These are phyloP conservation scores for Melanophora roralis DNA, from an alignment of 2,888 invertebrate genomes.

Conservation along the genomic window DNA sequence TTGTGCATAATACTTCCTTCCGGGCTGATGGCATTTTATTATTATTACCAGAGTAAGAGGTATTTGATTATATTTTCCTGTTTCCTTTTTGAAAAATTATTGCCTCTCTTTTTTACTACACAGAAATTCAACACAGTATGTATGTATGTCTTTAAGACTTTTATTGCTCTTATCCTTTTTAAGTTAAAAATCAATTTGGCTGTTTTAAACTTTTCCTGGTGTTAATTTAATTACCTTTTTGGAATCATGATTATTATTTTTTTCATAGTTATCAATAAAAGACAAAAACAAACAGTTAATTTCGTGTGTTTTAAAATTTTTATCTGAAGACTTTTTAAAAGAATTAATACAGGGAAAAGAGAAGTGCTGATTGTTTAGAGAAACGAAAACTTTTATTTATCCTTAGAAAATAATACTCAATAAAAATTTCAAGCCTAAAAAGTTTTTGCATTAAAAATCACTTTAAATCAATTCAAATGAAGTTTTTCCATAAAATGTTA, in stretches of 20 bases:
- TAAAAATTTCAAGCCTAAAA: conserved; percentile 40
- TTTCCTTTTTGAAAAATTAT: no score
- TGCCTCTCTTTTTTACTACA: neutral
- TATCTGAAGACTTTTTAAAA: neutral
- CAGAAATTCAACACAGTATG: no score
- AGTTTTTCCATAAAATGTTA: neutral
- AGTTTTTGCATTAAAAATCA: conserved; percentile 40
- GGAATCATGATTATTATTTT: conserved; percentile 35
- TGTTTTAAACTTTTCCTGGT: conserved; percentile 33
- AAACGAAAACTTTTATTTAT: neutral
- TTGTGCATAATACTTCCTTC: conserved; percentile 21
- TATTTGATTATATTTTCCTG: conserved; percentile 10
- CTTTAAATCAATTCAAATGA: conserved; percentile 45
- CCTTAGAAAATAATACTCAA: conserved; percentile 10
- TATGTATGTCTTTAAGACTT: neutral
- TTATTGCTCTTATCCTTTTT: neutral
- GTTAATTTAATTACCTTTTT: conserved; percentile 41
- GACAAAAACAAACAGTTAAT: conserved; percentile 11
- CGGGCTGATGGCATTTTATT: neutral
- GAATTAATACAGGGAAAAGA: no score
- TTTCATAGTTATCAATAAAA: conserved; percentile 48
- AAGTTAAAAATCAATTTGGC: conserved; percentile 11
- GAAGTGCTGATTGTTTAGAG: no score
- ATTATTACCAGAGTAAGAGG: neutral
- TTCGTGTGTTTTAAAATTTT: conserved; percentile 8